phyloP scores from a whole-genome alignment of 2,888 invertebrate genomes.

The Linyphia triangularis region DNA sequence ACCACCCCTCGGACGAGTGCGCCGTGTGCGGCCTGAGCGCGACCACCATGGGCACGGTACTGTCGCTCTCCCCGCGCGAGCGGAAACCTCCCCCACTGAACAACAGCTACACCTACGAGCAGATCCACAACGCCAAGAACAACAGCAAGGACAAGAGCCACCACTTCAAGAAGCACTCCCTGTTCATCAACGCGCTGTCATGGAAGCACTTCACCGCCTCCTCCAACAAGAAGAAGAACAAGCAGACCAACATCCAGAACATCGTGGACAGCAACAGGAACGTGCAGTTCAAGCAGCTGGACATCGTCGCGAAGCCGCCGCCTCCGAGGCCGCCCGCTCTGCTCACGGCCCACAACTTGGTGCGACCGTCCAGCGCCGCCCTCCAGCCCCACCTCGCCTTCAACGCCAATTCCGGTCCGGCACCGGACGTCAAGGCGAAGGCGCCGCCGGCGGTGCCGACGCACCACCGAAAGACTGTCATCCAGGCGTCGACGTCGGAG shows the following conservation, averaged over 20 bases:
- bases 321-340: conserved; percentile 75
- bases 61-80: conserved; percentile 76
- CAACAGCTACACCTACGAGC: conserved; percentile 84
- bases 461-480: conserved; percentile 74
- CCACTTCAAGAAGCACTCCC: conserved; percentile 89
- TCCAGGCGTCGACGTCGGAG: conserved; percentile 97
- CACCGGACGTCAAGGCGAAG: background rate
- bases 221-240: conserved; percentile 88
- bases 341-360: conserved; percentile 74
- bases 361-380: conserved; percentile 63
- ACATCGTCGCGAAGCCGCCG: conserved; percentile 67
- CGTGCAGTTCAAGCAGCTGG: conserved; percentile 82
- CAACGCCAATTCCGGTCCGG: conserved; percentile 32
- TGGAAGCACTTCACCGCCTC: conserved; percentile 97
- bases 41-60: conserved; percentile 76
- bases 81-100: conserved; percentile 74
- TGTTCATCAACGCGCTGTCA: conserved; percentile 95
- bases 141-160: conserved; percentile 50
- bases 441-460: conserved; percentile 29
- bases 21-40: conserved; percentile 68
- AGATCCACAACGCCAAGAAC: conserved; percentile 88
- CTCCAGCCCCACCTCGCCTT: conserved; percentile 53
- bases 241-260: conserved; percentile 83
- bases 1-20: conserved; percentile 41
- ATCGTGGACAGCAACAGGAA: conserved; percentile 91